A percentile compares a stretch with the other conserved stretches of the same genome.
phyloP scores from a whole-genome alignment of 2,797 vertebrate genomes.

The Sebastes wilsoni region DNA sequence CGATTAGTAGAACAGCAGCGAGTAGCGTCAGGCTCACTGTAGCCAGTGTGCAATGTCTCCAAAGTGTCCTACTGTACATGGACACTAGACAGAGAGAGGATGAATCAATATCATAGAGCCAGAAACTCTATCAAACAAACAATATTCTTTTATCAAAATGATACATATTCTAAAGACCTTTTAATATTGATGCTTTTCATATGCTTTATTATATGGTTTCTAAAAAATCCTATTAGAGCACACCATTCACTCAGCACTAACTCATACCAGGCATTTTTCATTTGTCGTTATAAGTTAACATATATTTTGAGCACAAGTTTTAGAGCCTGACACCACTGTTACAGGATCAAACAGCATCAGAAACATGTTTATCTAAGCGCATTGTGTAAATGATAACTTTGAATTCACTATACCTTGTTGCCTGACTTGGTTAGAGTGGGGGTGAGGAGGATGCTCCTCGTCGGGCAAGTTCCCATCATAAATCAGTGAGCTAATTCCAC shows the following conservation, averaged over 20 bases:
- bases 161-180: background rate
- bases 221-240: too few species aligned
- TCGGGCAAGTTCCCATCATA: background rate
- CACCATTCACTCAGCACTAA: too few species aligned
- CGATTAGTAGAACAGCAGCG: constrained; percentile 48
- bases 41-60: constrained; percentile 8
- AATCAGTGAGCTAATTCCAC: constrained; percentile 1
- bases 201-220: background rate
- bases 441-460: background rate
- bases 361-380: background rate
- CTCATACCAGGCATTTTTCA: too few species aligned
- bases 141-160: background rate
- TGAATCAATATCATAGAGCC: background rate
- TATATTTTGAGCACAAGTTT: too few species aligned
- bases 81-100: constrained; percentile 30
- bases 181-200: background rate
- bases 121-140: background rate
- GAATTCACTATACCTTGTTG: constrained; percentile 19
- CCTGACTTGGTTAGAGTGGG: background rate
- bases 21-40: constrained; percentile 43
- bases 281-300: too few species aligned
- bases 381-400: background rate
- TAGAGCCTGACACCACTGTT: too few species aligned
- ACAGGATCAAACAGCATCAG: background rate
- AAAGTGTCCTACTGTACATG: background rate